Evolutionary conservation across 2,797 vertebrate species (phyloP), one percentile per base, ranked within the genome.

Genomic region (Coilia nasus): DNA sequence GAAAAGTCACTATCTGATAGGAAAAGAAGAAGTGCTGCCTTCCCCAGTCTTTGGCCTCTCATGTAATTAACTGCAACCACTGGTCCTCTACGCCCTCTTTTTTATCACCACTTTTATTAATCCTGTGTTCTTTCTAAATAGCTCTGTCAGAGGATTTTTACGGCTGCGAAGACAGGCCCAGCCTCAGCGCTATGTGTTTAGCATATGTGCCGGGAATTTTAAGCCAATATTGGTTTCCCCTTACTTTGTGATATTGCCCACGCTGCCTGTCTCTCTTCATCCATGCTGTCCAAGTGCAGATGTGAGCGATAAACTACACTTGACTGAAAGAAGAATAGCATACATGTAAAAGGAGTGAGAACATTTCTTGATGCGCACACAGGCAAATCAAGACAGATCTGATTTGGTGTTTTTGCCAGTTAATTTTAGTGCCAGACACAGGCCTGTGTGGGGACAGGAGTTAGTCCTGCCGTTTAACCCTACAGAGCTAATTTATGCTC

Each of bases 391-490:
- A 96, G 94, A 96, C 93, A 94, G 94, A 96, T 96, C 96, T 97
- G 96, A 97, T 96, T 96, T 78, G 71, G 96, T 97, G 98, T 98
- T 98, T 97, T 97, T 97, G 96, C 95, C 95, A 96, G 96, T 97
- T 97, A 97, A 98, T 98, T 97, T 98, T 98, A 98, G 97, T 97
- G 97, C 97, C 96, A 97, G 96, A 96, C 97, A 95, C 96, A 96
- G 97, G 96, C 97, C 97, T 98, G 97, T 97, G 97, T 97, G 98
- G 97, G 97, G 98, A 98, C 97, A 98, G 95, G 97, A 98, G 97
- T 98, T 98, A 98, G 97, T 98, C 99, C 97, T 97, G 97, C 97
- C 97, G 96, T 99, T 99, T 99, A 99, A 99, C 97, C 97, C 97
- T 97, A 94, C 96, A 96, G 95, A 96, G 97, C 97, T 98, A 98